Evolutionary conservation across 2,113 vertebrate species (phyloP), one percentile per base, ranked within the genome.

Genomic region (Dermatemys mawii): DNA sequence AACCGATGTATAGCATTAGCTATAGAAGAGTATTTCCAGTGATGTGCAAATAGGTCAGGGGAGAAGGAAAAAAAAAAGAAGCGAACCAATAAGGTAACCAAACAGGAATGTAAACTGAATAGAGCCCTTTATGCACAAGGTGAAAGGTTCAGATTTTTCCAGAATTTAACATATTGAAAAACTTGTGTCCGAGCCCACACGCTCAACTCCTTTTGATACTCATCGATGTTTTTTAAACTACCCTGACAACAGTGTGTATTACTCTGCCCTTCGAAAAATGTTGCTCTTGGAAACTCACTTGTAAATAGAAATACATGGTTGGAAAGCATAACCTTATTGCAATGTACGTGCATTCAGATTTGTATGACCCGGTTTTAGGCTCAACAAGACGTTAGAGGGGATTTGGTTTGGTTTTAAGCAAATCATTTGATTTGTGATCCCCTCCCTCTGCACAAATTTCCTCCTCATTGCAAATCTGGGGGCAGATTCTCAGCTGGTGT

Each of bases 151-250:
- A 75, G 12, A 92, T 92, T 96, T 93, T 93, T 67, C 50, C 81
- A 93, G 53, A 94, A 92, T 91, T 93, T 93, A 92, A 94, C 85
- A 92, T 95, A 96, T 94, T 95, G 78, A 96, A 96, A 97, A 95
- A 7, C 49, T 86, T 89, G n/a, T 80, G 53, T 94, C 87, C 93
- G 82, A 95, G 38, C 27, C 78, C 84, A 49, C 70, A 67, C 67
- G 49, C n/a, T 96, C 54, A 96, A 96, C 97, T 75, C 11, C 81
- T 90, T 94, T 91, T 80, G 96, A 97, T 97, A 96, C 92, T 91
- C 48, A 83, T 48, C 86, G n/a, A 92, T 91, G 67, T 83, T 97
- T 97, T 95, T 53, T 90, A 92, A 95, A 17, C 19, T 92, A 73
- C 48, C 3, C 10, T 93, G 70, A 90, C 79, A 93, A 92, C 86